Base-by-base conservation (phyloP, 2,888 invertebrate species). In the Belgica antarctica region DNA sequence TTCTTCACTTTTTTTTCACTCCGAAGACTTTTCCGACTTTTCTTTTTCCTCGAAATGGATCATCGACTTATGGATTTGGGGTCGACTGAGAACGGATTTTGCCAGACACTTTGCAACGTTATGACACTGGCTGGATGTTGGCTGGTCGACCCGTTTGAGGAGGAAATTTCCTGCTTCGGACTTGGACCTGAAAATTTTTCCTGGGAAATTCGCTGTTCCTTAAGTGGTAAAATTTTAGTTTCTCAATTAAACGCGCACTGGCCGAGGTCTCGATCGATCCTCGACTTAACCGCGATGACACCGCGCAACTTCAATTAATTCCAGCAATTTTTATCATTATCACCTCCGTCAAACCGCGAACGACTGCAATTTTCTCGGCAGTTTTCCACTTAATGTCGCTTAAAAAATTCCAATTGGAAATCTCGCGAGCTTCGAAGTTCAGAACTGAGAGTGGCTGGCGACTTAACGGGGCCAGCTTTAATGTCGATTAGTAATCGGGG, bases 1-100 rank as follows among this genome's bases (percentile, higher is more conserved):
- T n/a, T 68, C 68, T 19, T 57, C 31, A 57, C 19, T 63, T 19
- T 57, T 15, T 31, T 63, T 62, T 63, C n/a, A n/a, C n/a, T 63
- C 63, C 36, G 41, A 66, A 41, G 31, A 22, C 19, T 66, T 66
- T 66, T 66, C 66, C 66, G 66, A 66, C 68, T 68, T 68, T 68
- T 68, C 68, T 52, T 41, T 66, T 15, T 19, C 17, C 15, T 8
- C n/a, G 25, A 34, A 25, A 34, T 27, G 19, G 41, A n/a, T 41
- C 15, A 5, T 5, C 15, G 41, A n/a, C 10, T 41, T 41, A 41
- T 52, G 17, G 24, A 4, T 52, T 15, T 47, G 5, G 5, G 47
- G 47, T 5, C 10, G n/a, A 10, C 12, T 34, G 34, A 34, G 34
- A 34, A 34, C 7, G 7, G 34, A 34, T 12, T 8, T 34, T 34